phyloP scores from a whole-genome alignment of 2,888 invertebrate species.

The Acleris laterana region DNA sequence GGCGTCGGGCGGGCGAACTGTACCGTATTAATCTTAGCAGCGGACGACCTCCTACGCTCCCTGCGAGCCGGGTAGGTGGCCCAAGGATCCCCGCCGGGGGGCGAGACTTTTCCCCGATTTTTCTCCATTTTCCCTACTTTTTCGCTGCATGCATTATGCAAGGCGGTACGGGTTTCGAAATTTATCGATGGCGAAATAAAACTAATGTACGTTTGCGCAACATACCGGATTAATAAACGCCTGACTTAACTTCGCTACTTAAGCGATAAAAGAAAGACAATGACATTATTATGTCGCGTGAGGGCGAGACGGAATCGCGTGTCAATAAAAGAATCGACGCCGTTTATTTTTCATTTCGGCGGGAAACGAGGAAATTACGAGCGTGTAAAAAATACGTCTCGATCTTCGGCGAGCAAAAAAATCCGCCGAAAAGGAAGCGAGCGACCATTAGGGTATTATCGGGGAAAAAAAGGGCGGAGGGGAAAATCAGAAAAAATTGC shows the following conservation, averaged over 20 bases:
- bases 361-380: slow-evolving; percentile 78
- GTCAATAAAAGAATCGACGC: slow-evolving; percentile 60
- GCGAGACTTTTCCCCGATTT: slow-evolving; percentile 68
- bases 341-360: slow-evolving; percentile 74
- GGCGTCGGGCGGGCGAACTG: slow-evolving; percentile 75
- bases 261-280: background rate
- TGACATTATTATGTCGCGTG: background rate
- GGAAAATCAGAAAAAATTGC: slow-evolving; percentile 82
- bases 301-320: slow-evolving; percentile 52
- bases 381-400: slow-evolving; percentile 78
- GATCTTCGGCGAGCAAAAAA: slow-evolving; percentile 75
- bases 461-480: slow-evolving; percentile 70
- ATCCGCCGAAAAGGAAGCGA: slow-evolving; percentile 80
- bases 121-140: slow-evolving; percentile 68
- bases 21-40: slow-evolving; percentile 81
- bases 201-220: slow-evolving; percentile 49
- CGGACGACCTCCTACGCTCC: slow-evolving; percentile 66
- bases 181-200: slow-evolving; percentile 76
- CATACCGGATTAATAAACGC: slow-evolving; percentile 1
- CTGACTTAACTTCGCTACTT: background rate
- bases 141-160: slow-evolving; percentile 78
- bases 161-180: slow-evolving; percentile 62
- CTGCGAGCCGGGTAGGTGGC: slow-evolving; percentile 75
- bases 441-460: slow-evolving; percentile 84
- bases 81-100: slow-evolving; percentile 70